Conservation (phyloP, 92 coral and sea anemone species). For the Paragorgia papillata region DNA sequence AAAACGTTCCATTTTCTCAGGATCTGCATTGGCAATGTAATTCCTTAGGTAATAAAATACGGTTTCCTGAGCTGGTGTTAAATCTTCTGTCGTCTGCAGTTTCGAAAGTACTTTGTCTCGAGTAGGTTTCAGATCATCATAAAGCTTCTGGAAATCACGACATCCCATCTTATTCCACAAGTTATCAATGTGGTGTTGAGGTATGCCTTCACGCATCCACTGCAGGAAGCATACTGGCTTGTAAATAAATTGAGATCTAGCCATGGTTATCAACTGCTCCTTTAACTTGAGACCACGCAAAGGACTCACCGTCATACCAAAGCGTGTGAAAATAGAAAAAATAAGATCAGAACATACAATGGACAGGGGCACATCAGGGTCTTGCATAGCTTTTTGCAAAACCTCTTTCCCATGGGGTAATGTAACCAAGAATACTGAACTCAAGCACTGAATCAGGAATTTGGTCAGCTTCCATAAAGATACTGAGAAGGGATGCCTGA, state of each 20-base stretch:
- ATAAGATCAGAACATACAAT: conserved; percentile 39
- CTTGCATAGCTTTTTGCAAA: conserved; percentile 44
- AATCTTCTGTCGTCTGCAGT: conserved; percentile 47
- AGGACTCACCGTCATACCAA: conserved; percentile 46
- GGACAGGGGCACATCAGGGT: conserved; percentile 26
- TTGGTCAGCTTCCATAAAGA: conserved; percentile 57
- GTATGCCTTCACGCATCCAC: conserved; percentile 57
- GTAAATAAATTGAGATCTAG: conserved; percentile 57
- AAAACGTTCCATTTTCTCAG: conserved; percentile 44
- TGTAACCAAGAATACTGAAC: conserved; percentile 53
- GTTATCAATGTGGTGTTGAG: conserved; percentile 34
- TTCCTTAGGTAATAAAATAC: conserved; percentile 45
- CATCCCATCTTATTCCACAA: conserved; percentile 37
- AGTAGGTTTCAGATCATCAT: conserved; percentile 51
- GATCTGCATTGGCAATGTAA: conserved; percentile 56
- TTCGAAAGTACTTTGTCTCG: conserved; percentile 50
- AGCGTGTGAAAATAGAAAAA: conserved; percentile 20
- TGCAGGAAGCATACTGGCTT: conserved; percentile 49
- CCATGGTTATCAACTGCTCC: conserved; percentile 58
- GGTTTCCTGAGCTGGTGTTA: conserved; percentile 49
- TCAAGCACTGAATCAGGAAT: conserved; percentile 51
- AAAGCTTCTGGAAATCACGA: conserved; percentile 51
- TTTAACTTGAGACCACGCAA: conserved; percentile 46
- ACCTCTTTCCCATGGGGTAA: conserved; percentile 60
- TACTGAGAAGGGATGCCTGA: conserved; percentile 54